Evolutionary conservation across 2,797 vertebrate species (phyloP).

Genomic region (Mus caroli): DNA sequence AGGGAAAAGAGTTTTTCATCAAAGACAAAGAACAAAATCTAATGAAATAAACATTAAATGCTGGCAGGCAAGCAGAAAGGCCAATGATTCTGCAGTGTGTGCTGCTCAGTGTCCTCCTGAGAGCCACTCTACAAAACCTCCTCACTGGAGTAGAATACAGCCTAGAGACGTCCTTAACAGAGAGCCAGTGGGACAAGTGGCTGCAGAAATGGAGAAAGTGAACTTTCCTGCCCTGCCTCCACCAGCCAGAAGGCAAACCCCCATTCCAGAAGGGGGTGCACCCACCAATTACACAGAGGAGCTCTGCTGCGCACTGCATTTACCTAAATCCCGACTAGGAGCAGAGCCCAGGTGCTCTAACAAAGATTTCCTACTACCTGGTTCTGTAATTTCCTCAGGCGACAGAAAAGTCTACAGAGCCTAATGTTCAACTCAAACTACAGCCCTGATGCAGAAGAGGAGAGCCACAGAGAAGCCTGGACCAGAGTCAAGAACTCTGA

Average conservation of each 20-base stretch:
- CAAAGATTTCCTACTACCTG: slow-evolving; percentile 28
- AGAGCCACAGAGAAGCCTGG: background rate
- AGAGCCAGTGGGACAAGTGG: background rate
- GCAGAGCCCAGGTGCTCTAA: slow-evolving; percentile 57
- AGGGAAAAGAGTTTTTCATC: background rate
- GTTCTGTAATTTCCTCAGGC: slow-evolving; percentile 39
- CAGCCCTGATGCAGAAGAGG: background rate
- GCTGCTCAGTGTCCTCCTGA: background rate
- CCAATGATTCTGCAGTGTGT: background rate
- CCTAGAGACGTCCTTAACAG: background rate
- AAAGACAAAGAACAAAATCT: slow-evolving; percentile 63
- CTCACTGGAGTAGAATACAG: background rate
- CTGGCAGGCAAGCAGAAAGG: background rate
- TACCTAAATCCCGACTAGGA: slow-evolving; percentile 59
- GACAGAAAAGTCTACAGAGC: slow-evolving; percentile 20
- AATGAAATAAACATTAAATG: slow-evolving; percentile 49
- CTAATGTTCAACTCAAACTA: background rate
- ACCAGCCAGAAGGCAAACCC: background rate
- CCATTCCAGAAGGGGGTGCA: background rate
- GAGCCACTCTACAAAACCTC: background rate
- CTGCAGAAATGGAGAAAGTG: background rate
- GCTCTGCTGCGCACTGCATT: background rate
- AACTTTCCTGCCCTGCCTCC: background rate
- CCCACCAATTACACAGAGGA: slow-evolving; percentile 49
- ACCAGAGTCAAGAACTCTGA: background rate